These are phyloP conservation scores for Leptosomus discolor DNA, from an alignment of 2,113 vertebrate genomes.

Conservation along the genomic window DNA sequence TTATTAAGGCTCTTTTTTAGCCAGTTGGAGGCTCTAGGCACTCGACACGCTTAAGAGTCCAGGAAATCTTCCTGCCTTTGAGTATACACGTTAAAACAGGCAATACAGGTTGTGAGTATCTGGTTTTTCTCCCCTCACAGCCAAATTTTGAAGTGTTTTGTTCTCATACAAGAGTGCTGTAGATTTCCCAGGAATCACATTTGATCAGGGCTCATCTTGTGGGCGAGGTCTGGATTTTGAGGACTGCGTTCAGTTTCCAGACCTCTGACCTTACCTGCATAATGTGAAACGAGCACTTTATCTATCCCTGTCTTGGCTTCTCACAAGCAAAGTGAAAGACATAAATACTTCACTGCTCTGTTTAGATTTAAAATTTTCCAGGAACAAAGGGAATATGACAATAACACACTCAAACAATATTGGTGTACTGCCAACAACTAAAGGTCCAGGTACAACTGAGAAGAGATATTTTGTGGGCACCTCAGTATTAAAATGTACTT, in stretches of 20 bases:
- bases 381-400: neutral
- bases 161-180: neutral
- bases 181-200: neutral
- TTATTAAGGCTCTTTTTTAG: neutral
- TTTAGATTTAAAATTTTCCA: neutral
- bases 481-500: neutral
- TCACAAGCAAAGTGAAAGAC: neutral
- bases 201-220: neutral
- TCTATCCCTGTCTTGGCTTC: neutral
- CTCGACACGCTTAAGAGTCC: neutral
- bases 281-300: neutral
- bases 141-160: neutral
- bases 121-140: neutral
- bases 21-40: neutral
- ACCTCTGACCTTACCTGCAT: neutral
- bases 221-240: neutral
- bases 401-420: neutral
- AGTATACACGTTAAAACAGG: neutral
- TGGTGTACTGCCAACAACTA: neutral
- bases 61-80: neutral
- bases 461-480: neutral
- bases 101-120: neutral
- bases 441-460: neutral
- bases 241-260: neutral
- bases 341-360: neutral